Conservation (phyloP, 2,888 invertebrate genomes). For the Choristoneura rosaceana region DNA sequence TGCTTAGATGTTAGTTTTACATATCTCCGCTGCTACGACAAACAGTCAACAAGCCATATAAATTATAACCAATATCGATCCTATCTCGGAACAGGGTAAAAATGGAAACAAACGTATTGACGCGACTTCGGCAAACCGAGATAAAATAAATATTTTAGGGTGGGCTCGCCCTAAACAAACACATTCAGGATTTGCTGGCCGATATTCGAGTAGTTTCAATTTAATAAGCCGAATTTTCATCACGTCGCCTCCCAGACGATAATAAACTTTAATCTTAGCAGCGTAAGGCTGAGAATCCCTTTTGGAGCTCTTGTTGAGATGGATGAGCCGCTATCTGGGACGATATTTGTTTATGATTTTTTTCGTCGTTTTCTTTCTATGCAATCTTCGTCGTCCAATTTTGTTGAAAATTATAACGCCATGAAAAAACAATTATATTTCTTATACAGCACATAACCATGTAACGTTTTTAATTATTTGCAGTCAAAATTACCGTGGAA, state of each 20-base stretch:
- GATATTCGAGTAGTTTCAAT: slow-evolving; percentile 82
- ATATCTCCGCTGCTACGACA: slow-evolving; percentile 71
- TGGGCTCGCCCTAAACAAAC: slow-evolving; percentile 85
- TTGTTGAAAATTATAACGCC: slow-evolving; percentile 18
- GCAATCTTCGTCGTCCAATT: slow-evolving; percentile 54
- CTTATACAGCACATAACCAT: not conserved
- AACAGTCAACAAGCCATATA: slow-evolving; percentile 77
- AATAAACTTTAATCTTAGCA: slow-evolving; percentile 56
- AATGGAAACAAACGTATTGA: slow-evolving; percentile 82
- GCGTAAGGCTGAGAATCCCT: slow-evolving; percentile 51
- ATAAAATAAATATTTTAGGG: slow-evolving; percentile 86
- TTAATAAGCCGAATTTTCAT: slow-evolving; percentile 83
- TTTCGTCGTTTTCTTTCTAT: slow-evolving; percentile 54
- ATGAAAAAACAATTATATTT: slow-evolving; percentile 19
- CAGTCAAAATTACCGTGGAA: slow-evolving; percentile 5
- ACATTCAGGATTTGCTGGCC: slow-evolving; percentile 83
- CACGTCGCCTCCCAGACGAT: slow-evolving; percentile 59
- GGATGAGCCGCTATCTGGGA: slow-evolving; percentile 61
- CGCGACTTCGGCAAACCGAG: slow-evolving; percentile 84
- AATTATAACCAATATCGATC: slow-evolving; percentile 80
- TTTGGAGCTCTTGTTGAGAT: slow-evolving; percentile 45
- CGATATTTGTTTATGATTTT: slow-evolving; percentile 69
- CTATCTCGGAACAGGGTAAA: slow-evolving; percentile 77
- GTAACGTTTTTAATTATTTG: slow-evolving; percentile 6
- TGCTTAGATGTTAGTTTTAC: slow-evolving; percentile 77